phyloP scores from a whole-genome alignment of 2,888 invertebrate genomes.

The Agrenia bidenticulata region DNA sequence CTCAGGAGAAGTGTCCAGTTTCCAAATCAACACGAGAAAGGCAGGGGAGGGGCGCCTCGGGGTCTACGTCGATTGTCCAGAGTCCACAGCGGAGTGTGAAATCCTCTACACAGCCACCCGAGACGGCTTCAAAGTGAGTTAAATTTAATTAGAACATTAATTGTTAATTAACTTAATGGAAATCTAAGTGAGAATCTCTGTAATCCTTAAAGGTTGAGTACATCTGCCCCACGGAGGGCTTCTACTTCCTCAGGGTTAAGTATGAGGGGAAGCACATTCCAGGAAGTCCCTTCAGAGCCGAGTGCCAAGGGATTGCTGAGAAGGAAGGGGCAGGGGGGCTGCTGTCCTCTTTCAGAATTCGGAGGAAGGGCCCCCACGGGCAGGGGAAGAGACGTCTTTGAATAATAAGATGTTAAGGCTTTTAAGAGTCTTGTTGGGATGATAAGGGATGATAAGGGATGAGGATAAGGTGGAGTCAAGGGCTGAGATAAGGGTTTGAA shows the following conservation, averaged over 20 bases:
- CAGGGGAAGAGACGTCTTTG: too few relatives aligned
- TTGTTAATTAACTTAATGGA: not conserved
- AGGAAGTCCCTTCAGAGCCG: slow-evolving; percentile 24
- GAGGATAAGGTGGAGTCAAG: too few relatives aligned
- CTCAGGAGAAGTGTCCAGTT: slow-evolving; percentile 11
- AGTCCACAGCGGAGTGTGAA: slow-evolving; percentile 15
- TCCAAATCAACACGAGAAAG: slow-evolving; percentile 21
- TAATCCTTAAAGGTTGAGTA: slow-evolving; percentile 21
- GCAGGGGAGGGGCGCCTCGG: slow-evolving; percentile 14
- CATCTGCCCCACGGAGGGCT: slow-evolving; percentile 1
- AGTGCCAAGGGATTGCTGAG: not conserved
- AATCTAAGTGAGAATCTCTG: not conserved
- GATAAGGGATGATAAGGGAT: too few relatives aligned
- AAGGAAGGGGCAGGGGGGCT: not conserved
- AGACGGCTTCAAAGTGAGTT: not conserved
- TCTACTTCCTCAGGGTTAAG: slow-evolving; percentile 25
- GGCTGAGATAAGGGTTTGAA: too few relatives aligned
- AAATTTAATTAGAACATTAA: too few relatives aligned
- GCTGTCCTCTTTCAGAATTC: not conserved
- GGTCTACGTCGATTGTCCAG: slow-evolving; percentile 14
- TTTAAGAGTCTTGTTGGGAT: too few relatives aligned
- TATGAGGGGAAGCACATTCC: slow-evolving; percentile 24
- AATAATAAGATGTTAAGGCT: too few relatives aligned
- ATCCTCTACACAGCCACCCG: not conserved
- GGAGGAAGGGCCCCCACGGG: not conserved